phyloP scores from a whole-genome alignment of 2,797 vertebrate species.

The Dipus sagitta region DNA sequence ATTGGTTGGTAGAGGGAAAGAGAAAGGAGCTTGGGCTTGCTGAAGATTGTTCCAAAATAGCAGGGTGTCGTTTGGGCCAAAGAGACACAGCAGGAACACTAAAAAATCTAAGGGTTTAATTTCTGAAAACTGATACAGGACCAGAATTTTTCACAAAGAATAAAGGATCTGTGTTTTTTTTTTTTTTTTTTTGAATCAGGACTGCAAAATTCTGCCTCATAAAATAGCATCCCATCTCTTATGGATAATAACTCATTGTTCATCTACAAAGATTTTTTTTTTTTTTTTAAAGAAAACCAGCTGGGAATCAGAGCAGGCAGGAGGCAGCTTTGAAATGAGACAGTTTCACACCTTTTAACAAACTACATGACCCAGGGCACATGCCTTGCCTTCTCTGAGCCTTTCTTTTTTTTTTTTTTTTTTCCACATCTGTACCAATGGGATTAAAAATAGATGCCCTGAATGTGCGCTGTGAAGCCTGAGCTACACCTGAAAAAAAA shows the following conservation, averaged over 20 bases:
- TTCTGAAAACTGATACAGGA: constrained; percentile 52
- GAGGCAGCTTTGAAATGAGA: constrained; percentile 65
- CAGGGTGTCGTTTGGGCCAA: constrained; percentile 1
- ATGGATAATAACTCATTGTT: constrained; percentile 59
- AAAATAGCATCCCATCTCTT: constrained; percentile 49
- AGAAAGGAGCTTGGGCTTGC: not conserved
- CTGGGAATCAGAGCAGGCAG: constrained; percentile 49
- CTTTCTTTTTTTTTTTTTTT: constrained; percentile 51
- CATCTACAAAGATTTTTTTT: constrained; percentile 60
- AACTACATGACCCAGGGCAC: constrained; percentile 56
- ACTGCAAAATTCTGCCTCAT: constrained; percentile 56
- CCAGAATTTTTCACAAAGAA: constrained; percentile 39
- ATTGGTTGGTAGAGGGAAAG: not conserved
- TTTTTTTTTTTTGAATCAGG: constrained; percentile 35
- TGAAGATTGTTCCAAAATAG: constrained; percentile 47
- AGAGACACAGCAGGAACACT: not conserved
- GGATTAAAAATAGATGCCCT: constrained; percentile 65
- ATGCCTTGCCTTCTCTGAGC: constrained; percentile 33
- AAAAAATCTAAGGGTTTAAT: constrained; percentile 40
- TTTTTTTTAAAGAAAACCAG: not conserved
- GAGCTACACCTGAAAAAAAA: constrained; percentile 12
- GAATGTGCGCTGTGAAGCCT: constrained; percentile 4
- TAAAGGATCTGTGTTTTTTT: not conserved
- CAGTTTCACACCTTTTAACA: constrained; percentile 48
- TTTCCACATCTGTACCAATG: constrained; percentile 44